These are phyloP conservation scores for Leistus spinibarbis DNA, from an alignment of 2,888 invertebrate genomes.

Conservation along the genomic window DNA sequence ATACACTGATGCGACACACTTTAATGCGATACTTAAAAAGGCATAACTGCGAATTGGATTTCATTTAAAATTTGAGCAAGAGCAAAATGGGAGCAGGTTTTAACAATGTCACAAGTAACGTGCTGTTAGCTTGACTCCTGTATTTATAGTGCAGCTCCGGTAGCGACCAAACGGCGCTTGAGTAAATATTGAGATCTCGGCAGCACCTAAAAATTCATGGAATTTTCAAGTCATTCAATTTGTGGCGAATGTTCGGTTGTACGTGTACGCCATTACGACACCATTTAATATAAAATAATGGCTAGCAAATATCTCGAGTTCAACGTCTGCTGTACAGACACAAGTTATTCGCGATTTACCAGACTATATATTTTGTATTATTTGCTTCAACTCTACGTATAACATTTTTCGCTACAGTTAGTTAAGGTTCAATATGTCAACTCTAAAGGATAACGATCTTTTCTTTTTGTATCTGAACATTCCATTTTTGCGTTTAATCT, in stretches of 20 bases:
- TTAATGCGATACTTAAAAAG: background rate
- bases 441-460: background rate
- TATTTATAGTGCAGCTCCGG: background rate
- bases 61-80: background rate
- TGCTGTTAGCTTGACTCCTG: background rate
- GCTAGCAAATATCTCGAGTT: conserved; percentile 19
- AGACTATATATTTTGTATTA: background rate
- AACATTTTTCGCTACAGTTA: background rate
- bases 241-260: conserved; percentile 2
- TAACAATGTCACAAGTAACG: conserved; percentile 4
- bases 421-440: background rate
- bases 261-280: conserved; percentile 2
- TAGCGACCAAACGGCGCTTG: conserved; percentile 10
- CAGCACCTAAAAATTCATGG: conserved; percentile 34
- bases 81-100: background rate
- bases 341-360: background rate
- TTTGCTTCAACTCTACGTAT: background rate
- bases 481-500: background rate
- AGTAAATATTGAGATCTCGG: conserved; percentile 30
- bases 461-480: background rate
- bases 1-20: background rate
- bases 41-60: background rate
- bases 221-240: conserved; percentile 31
- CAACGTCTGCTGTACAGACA: background rate
- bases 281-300: conserved; percentile 21